Evolutionary conservation across 1,140 invertebrate genomes (phyloP), one percentile per base, ranked within the genome.

Genomic region (Scylla paramamosain): DNA sequence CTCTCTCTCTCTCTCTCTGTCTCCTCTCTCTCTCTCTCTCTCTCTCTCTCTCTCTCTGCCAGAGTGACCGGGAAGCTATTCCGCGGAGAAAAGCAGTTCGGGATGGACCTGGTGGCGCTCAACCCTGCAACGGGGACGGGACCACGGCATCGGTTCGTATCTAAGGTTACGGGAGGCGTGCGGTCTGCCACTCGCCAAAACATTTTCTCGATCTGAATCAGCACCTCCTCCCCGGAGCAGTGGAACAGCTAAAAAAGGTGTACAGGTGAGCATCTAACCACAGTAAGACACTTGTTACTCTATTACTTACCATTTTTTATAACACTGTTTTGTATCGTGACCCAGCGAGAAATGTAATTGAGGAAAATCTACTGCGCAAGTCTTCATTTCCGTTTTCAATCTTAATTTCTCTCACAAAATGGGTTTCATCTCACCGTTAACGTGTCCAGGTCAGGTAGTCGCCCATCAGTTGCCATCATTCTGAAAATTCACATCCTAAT

Each of bases 131-230:
- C 32, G 89, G 3, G 89, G 89, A 28, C 31, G 89, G 45, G 89
- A 91, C 45, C 89, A 91, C n/a, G 89, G 89, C 25, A 45, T 91
- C 12, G 89, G n/a, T 10, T 91, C 89, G 4, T 91, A 91, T 28
- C 28, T 48, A 4, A 14, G 6, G 45, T 4, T 91, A 25, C 89
- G 89, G 4, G 45, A 91, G 89, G 89, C 89, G 32, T 91, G 89
- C 46, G 89, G 89, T n/a, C 89, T 91, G 8, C 45, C 46, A 3
- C 8, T 0, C 10, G 89, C 25, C 0, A 46, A 0, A 2, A 14
- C 89, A 12, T 91, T 91, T 45, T 39, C 45, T 29, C n/a, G 84
- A 93, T 28, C 52, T 93, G n/a, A 25, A n/a, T 0, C 12, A 29
- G 28, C 29, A 14, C 86, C 48, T 93, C n/a, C 3, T 16, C 4